Evolutionary conservation across 53 echinoderm and acorn worm species (phyloP).

Genomic region (Astropecten irregularis): DNA sequence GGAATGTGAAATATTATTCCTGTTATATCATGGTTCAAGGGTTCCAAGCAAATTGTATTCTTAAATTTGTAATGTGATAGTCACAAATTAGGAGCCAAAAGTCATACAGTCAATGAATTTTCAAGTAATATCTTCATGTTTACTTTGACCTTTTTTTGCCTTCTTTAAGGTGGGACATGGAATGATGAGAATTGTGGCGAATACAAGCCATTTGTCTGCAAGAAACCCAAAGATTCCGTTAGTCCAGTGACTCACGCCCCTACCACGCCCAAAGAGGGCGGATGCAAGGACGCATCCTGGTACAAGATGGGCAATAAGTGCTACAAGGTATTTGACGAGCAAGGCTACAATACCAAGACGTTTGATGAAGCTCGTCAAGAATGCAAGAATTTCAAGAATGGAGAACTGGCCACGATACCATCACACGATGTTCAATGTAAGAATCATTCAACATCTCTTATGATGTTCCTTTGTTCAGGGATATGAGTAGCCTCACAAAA

Average conservation of each 20-base stretch:
- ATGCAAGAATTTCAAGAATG: conserved; percentile 27
- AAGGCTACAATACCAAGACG: conserved; percentile 25
- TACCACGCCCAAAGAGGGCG: conserved; percentile 42
- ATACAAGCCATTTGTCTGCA: conserved; percentile 67
- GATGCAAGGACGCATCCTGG: conserved; percentile 57
- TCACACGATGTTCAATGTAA: conserved; percentile 60
- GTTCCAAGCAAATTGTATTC: no score
- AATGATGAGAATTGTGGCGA: conserved; percentile 86
- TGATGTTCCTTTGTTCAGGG: no score
- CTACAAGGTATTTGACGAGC: conserved; percentile 64
- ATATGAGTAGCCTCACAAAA: no score
- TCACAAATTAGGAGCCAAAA: no score
- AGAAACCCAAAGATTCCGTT: conserved; percentile 18
- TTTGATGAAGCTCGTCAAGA: conserved; percentile 55
- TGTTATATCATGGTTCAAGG: no score
- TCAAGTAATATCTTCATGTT: no score
- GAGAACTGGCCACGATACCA: conserved; percentile 69
- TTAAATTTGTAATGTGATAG: no score
- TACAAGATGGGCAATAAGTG: conserved; percentile 55
- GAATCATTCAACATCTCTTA: no score
- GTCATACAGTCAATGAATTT: no score
- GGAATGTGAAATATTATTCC: no score
- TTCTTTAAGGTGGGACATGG: conserved; percentile 61
- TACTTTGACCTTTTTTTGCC: neutral
- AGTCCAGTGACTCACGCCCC: conserved; percentile 57